Base-by-base conservation (phyloP, 2,113 vertebrate genomes). In the Sylvietta virens region DNA sequence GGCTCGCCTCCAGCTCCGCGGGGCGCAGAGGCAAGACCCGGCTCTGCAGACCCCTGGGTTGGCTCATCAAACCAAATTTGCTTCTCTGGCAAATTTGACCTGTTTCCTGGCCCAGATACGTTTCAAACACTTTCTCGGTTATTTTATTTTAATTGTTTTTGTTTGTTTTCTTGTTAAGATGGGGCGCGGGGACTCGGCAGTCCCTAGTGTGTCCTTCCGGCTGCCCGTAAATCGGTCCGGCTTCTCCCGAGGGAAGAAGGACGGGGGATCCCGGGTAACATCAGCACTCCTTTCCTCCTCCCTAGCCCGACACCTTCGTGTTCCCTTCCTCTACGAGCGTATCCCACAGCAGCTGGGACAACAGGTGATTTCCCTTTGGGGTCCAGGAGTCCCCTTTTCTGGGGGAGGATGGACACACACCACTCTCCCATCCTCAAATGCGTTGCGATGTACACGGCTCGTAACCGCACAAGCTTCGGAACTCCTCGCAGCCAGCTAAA, bases 401-500 rank as follows among this genome's bases (percentile, higher is more conserved):
- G 6, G 6, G 19, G 7, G 6, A 53, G 28, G 20, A 40, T 21
- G 30, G n/a, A 22, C 51, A 10, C 9, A 10, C 22, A 5, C 10
- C 56, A 0, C 10, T 61, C 44, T 67, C n/a, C 40, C 10, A 2
- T 51, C n/a, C 70, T 26, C 27, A 7, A 15, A 14, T 11, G 76
- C 74, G 37, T n/a, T 8, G n/a, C 58, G 73, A 86, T 47, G 20
- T 3, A 5, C 16, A 30, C 27, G 11, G 48, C 88, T 48, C 35
- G 7, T 18, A 90, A 61, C 86, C 31, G 70, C 95, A 54, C 65
- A 37, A 54, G 70, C 97, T 96, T 70, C 71, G 24, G 64, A 81
- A 2, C 58, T 89, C 81, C 79, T 95, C 24, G 19, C 96, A 96
- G 97, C 96, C 96, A 97, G 97, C 97, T 94, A 96, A 56, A 97